These are phyloP conservation scores for Penaeus vannamei DNA, from an alignment of 1,140 invertebrate genomes.

Conservation along the genomic window DNA sequence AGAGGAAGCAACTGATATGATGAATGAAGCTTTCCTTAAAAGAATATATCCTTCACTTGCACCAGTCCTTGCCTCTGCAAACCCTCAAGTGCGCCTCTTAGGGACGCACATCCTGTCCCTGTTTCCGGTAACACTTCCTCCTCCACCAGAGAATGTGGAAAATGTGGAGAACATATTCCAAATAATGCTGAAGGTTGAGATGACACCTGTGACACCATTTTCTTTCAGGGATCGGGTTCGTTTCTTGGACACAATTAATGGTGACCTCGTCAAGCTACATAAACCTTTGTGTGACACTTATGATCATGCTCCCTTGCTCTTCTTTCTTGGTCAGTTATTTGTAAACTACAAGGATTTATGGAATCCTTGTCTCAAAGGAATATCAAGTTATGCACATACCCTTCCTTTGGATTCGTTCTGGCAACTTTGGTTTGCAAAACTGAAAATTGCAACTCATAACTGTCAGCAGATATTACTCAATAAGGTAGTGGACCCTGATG, in stretches of 20 bases:
- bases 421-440: conserved; percentile 79
- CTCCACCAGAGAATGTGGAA: conserved; percentile 71
- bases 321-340: conserved; percentile 86
- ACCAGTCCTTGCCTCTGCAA: conserved; percentile 78
- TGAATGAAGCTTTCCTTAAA: conserved; percentile 71
- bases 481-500: conserved; percentile 38
- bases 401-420: conserved; percentile 83
- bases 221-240: conserved; percentile 85
- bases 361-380: conserved; percentile 84
- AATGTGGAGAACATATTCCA: conserved; percentile 75
- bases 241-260: conserved; percentile 81
- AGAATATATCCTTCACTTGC: conserved; percentile 75
- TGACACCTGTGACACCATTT: conserved; percentile 78
- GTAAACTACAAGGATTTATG: conserved; percentile 91
- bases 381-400: conserved; percentile 80
- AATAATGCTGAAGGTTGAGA: conserved; percentile 81
- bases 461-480: conserved; percentile 24
- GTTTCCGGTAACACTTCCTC: conserved; percentile 75
- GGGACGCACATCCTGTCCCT: conserved; percentile 82
- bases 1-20: conserved; percentile 56
- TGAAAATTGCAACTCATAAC: conserved; percentile 74
- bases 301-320: conserved; percentile 79
- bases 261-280: conserved; percentile 70
- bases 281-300: conserved; percentile 70
- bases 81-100: conserved; percentile 79